Percentiles rank a stretch among this genome's conserved stretches.
phyloP scores from a whole-genome alignment of 2,888 invertebrate genomes.

The Pheosia tremula region DNA sequence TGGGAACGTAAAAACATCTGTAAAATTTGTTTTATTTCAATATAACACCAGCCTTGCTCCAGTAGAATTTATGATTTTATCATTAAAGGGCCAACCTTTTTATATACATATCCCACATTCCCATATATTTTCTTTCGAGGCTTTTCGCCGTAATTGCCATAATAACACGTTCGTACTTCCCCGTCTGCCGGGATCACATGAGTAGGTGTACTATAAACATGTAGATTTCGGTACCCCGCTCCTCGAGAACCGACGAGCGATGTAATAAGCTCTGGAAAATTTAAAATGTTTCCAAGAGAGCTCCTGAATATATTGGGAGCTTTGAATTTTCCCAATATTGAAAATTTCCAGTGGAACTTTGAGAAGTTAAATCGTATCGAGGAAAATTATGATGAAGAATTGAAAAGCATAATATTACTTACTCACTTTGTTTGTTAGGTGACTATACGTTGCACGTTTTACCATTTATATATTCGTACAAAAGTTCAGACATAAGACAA shows the following conservation, averaged over 20 bases:
- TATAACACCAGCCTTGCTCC: background rate
- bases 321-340: background rate
- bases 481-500: too few species aligned
- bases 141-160: conserved; percentile 3
- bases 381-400: background rate
- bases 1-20: too few species aligned
- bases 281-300: background rate
- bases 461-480: too few species aligned
- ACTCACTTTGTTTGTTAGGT: too few species aligned
- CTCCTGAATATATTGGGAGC: background rate
- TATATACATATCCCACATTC: background rate
- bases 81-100: background rate
- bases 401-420: too few species aligned
- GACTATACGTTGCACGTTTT: too few species aligned
- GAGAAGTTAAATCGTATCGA: too few species aligned
- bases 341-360: too few species aligned
- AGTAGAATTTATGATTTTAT: background rate
- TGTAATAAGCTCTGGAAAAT: conserved; percentile 2
- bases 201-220: background rate
- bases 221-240: background rate
- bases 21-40: too few species aligned
- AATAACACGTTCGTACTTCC: conserved; percentile 2
- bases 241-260: background rate
- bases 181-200: background rate
- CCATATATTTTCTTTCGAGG: background rate